Conservation (phyloP, 2,888 invertebrate genomes). For the Cheilosia impressa region DNA sequence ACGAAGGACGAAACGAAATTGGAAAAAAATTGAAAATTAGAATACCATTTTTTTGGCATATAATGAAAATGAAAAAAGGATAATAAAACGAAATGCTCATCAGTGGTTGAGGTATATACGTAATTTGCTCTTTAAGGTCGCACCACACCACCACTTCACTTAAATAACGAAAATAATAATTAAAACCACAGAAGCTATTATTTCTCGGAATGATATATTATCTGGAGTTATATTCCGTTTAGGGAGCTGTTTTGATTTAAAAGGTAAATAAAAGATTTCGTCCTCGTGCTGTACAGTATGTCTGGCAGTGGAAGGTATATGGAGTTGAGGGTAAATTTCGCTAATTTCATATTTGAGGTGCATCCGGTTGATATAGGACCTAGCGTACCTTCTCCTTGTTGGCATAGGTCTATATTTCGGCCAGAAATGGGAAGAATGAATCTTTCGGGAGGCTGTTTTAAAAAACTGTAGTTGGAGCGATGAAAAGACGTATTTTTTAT, state of each 20-base stretch:
- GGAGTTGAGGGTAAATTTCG: no score
- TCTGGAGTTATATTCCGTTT: neutral
- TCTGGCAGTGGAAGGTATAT: neutral
- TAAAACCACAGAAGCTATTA: conserved; percentile 49
- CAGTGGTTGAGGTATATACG: conserved; percentile 8
- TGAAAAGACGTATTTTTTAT: no score
- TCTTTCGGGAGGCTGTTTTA: no score
- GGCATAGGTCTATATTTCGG: no score
- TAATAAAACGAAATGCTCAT: conserved; percentile 25
- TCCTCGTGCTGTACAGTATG: neutral
- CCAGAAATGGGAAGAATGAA: no score
- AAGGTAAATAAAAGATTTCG: neutral
- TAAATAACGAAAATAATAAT: conserved; percentile 3
- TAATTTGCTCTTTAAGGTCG: conserved; percentile 32
- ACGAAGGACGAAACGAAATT: conserved; percentile 51
- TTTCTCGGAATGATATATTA: neutral
- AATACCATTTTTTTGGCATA: conserved; percentile 25
- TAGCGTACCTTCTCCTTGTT: no score
- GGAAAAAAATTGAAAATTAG: conserved; percentile 45
- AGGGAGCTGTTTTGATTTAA: conserved; percentile 18
- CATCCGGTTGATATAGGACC: no score
- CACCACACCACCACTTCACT: neutral
- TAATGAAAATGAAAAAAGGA: conserved; percentile 22
- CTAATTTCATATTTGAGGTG: no score
- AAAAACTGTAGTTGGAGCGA: no score